phyloP scores from a whole-genome alignment of 2,888 invertebrate genomes.

The Pelosia muscerda region DNA sequence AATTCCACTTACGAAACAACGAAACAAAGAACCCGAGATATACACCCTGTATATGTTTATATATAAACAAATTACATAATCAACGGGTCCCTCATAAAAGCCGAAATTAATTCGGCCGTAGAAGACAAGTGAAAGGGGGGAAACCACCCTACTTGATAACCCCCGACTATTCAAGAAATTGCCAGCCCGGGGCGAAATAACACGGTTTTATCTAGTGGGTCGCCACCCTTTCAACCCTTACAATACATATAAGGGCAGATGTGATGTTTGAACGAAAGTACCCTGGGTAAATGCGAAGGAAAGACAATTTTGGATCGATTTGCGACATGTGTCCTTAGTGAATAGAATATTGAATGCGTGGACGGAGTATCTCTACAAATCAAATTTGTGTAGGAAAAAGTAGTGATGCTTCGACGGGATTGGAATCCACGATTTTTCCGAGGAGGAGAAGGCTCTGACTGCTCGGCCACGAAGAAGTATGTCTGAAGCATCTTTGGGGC shows the following conservation, averaged over 20 bases:
- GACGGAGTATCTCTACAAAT: too few species aligned
- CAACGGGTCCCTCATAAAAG: conserved; percentile 61
- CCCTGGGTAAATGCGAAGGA: conserved; percentile 19
- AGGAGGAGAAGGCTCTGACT: too few species aligned
- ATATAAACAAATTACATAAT: conserved; percentile 55
- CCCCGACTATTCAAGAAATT: conserved; percentile 76
- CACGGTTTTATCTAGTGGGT: conserved; percentile 67
- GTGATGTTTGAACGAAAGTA: conserved; percentile 21
- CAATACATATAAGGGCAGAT: conserved; percentile 53
- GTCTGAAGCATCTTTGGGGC: too few species aligned
- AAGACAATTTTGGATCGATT: conserved; percentile 16
- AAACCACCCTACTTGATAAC: conserved; percentile 56
- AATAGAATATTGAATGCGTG: too few species aligned
- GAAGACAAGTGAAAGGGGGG: conserved; percentile 61
- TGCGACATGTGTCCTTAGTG: conserved; percentile 11
- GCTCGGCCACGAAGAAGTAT: too few species aligned
- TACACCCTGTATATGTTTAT: conserved; percentile 25
- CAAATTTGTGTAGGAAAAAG: too few species aligned
- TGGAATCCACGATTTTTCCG: too few species aligned
- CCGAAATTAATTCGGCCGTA: conserved; percentile 66
- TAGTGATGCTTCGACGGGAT: too few species aligned
- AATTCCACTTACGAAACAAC: background rate
- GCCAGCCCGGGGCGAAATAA: conserved; percentile 65
- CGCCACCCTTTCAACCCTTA: conserved; percentile 57
- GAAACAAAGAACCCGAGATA: conserved; percentile 32